Base-by-base conservation (phyloP, 2,113 vertebrate genomes). In the Dipodomys merriami region DNA sequence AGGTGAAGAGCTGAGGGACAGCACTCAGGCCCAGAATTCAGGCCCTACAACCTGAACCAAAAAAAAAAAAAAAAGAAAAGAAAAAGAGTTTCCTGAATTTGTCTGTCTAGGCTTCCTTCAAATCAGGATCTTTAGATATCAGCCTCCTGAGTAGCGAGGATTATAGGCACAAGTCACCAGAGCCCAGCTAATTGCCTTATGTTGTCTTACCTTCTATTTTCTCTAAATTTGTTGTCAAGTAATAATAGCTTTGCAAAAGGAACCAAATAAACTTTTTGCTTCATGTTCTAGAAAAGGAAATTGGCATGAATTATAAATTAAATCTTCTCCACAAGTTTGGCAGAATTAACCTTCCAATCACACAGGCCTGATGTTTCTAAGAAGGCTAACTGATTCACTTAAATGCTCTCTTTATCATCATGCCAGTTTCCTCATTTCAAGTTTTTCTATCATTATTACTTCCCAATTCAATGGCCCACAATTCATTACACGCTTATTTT, bases 401-500 rank as follows among this genome's bases (percentile, higher is more conserved):
- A 53, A 79, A 82, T 4, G 12, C 88, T 81, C 19, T 74, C 8
- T 91, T 83, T 83, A 9, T 65, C 4, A 3, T 83, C 12, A 39
- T 49, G 35, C 12, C 11, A 67, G 30, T 69, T 73, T 86, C 83
- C 29, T 76, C 46, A 27, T 35, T 69, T 87, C 44, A 68, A 83
- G 18, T 73, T 74, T 84, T 84, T 18, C 69, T 62, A 44, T 57
- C 30, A 83, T 73, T 73, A 77, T 4, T 49, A 23, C 20, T 68
- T 74, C 86, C 27, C 23, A 85, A 83, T 68, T 57, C 53, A 83
- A 76, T 7, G 77, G 62, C 16, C 35, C 22, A 73, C 6, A 44
- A n/a, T 69, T 91, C 35, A 84, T 53, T 88, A 64, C 74, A 86
- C 29, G 73, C 23, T 49, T 74, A 46, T 25, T 88, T 94, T 60